Conservation (phyloP, 2,113 vertebrate species). For the Sylvia atricapilla region DNA sequence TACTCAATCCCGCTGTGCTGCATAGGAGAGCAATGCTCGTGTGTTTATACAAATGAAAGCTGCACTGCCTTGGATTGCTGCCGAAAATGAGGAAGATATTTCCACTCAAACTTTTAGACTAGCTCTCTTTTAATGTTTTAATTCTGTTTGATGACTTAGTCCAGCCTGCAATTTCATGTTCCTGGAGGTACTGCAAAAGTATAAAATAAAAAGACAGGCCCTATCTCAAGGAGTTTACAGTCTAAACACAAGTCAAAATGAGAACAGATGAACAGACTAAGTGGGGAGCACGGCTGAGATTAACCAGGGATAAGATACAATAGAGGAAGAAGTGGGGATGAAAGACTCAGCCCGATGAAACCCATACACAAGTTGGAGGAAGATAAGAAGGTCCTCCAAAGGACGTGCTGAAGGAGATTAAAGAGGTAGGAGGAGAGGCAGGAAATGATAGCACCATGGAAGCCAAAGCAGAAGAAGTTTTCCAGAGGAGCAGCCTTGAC, state of each 20-base stretch:
- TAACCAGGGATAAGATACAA: constrained; percentile 42
- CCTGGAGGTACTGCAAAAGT: background rate
- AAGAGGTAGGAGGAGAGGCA: constrained; percentile 43
- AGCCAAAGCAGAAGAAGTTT: constrained; percentile 27
- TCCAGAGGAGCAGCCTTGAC: background rate
- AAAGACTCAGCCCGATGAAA: constrained; percentile 6
- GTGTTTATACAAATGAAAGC: background rate
- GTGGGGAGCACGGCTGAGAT: background rate
- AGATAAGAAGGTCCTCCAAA: constrained; percentile 56
- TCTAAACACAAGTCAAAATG: constrained; percentile 7
- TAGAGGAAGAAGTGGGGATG: constrained; percentile 17
- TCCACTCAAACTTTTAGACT: background rate
- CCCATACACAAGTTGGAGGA: constrained; percentile 4
- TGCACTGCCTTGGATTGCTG: background rate
- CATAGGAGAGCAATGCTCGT: background rate
- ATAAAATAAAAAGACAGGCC: constrained; percentile 1
- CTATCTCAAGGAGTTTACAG: constrained; percentile 1
- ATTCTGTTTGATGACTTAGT: background rate
- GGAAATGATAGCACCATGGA: constrained; percentile 20
- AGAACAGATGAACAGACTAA: constrained; percentile 8
- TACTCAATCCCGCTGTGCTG: background rate
- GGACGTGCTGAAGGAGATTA: constrained; percentile 16
- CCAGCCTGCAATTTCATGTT: background rate
- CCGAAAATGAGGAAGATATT: background rate
- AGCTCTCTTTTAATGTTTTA: constrained; percentile 5